These are phyloP conservation scores for Limulus polyphemus DNA, from an alignment of 2,888 invertebrate species.

Conservation along the genomic window DNA sequence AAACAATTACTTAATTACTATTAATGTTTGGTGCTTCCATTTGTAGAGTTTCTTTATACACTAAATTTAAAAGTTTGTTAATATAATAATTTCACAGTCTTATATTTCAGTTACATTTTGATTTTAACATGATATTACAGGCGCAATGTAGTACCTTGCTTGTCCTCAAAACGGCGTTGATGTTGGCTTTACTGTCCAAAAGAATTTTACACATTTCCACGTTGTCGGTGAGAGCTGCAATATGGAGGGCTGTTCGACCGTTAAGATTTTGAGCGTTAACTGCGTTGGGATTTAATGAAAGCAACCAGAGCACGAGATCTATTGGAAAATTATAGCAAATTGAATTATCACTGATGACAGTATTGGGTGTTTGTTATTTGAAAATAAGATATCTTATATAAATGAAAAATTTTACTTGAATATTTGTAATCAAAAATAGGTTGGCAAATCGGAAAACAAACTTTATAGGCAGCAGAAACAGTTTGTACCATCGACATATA, in stretches of 20 bases:
- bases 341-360: not conserved
- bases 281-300: slow-evolving; percentile 65
- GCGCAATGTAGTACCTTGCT: slow-evolving; percentile 42
- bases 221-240: slow-evolving; percentile 86
- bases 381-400: not conserved
- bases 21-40: no score
- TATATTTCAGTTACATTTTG: no score
- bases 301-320: slow-evolving; percentile 52
- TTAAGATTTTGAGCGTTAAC: slow-evolving; percentile 77
- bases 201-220: slow-evolving; percentile 75
- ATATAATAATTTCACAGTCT: no score
- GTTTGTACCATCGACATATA: no score
- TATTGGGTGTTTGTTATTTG: not conserved
- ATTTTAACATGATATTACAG: not conserved
- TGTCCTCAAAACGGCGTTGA: slow-evolving; percentile 70
- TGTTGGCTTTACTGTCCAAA: slow-evolving; percentile 48
- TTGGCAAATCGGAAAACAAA: no score
- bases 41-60: no score
- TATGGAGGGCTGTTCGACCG: slow-evolving; percentile 81
- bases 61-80: no score
- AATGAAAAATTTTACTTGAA: no score
- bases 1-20: no score
- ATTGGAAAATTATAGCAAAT: slow-evolving; percentile 4
- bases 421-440: no score
- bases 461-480: no score